Evolutionary conservation across 2,888 invertebrate species (phyloP), one percentile per base, ranked within the genome.

Genomic region (Cryptus armator): DNA sequence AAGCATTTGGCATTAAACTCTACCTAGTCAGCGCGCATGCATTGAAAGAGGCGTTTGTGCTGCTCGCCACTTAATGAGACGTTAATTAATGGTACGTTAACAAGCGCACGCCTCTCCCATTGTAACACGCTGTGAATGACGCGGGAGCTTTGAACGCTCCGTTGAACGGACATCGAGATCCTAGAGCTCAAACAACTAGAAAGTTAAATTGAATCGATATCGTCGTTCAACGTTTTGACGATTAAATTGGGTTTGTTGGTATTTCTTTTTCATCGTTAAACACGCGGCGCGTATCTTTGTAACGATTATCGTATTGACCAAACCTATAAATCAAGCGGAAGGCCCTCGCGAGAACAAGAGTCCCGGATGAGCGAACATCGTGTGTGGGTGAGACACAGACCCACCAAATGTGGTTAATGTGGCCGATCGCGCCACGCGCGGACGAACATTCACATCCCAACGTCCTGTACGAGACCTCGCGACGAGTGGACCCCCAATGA

Each of bases 41-140:
- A 79, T 77, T 43, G 77, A 62, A 78, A 46, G 74, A 72, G 81
- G 84, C 81, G 29, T 84, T 70, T 71, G 37, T 46, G 59, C 70
- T 16, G 62, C 76, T 51, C 71, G 79, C 62, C 68, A 80, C 64
- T 74, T 74, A 84, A 84, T 82, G 80, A 78, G 72, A 81, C 85
- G 86, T 90, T 89, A 90, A 90, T 90, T 90, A 89, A 90, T 90
- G 81, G 83, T 78, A 77, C 72, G 77, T 84, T 86, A 83, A 82
- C 84, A 80, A 76, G 78, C 68, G 78, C 59, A 74, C 84, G 32
- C 79, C 56, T 67, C 37, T 83, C 19, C 82, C 81, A 86, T 87
- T 89, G 88, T 88, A 81, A 67, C 79, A 37, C 37, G 86, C 82
- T 85, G 70, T 76, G n/a, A 64, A 82, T 56, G 48, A 82, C 70